A percentile compares a stretch with the other conserved stretches of the same genome.
Conservation (phyloP, 35 echinoderm and acorn worm species). For the Ophiothrix spiculata region DNA sequence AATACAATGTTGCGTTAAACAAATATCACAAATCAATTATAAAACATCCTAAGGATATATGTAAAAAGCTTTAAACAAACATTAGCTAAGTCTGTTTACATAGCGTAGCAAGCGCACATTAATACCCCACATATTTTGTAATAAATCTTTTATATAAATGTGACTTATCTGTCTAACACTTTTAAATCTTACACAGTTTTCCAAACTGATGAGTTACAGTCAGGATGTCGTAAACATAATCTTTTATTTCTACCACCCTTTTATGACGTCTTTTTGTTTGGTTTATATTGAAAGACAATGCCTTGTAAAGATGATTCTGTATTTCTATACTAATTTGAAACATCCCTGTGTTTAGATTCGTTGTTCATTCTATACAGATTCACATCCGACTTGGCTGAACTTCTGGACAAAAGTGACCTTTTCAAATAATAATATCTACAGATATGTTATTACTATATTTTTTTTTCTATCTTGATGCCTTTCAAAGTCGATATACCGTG, state of each 20-base stretch:
- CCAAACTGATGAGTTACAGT: neutral
- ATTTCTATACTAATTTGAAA: conserved; percentile 7
- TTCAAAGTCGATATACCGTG: too few relatives aligned
- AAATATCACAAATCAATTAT: conserved; percentile 6
- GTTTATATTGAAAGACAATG: neutral
- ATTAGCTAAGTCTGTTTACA: neutral
- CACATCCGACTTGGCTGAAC: neutral
- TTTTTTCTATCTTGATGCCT: too few relatives aligned
- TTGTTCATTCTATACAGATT: neutral
- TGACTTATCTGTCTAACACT: neutral
- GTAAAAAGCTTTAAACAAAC: neutral
- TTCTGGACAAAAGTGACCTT: neutral
- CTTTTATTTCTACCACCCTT: neutral
- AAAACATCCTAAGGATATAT: neutral
- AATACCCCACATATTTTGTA: neutral
- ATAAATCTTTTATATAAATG: neutral
- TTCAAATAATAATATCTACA: too few relatives aligned
- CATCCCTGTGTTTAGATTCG: neutral
- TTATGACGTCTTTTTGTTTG: neutral
- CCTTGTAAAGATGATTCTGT: neutral
- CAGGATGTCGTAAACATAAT: neutral
- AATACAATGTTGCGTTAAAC: too few relatives aligned
- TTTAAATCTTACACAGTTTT: neutral
- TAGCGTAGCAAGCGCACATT: neutral
- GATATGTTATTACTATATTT: too few relatives aligned